Conservation (phyloP, 35 echinoderm and acorn worm genomes). For the Diadema setosum region DNA sequence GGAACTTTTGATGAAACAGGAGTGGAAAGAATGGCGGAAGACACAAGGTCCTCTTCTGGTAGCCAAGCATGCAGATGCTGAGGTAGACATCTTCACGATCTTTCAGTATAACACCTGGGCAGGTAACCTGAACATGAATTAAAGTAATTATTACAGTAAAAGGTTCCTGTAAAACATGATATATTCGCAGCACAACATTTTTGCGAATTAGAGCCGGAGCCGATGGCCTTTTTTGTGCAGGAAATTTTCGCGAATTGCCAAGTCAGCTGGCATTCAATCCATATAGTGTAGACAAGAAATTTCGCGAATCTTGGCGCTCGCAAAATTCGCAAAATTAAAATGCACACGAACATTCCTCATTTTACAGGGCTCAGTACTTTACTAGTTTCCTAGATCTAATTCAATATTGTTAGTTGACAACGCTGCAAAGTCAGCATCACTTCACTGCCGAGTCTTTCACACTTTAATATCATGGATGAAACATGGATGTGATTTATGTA, state of each 20-base stretch:
- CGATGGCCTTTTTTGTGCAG: neutral
- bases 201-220: neutral
- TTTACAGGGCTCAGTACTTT: no score
- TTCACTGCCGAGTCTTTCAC: no score
- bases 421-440: no score
- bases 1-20: constrained; percentile 79
- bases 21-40: constrained; percentile 89
- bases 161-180: neutral
- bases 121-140: constrained; percentile 72
- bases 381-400: no score
- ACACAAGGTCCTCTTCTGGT: constrained; percentile 70
- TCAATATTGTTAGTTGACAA: no score
- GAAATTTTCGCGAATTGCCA: neutral
- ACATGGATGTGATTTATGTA: no score
- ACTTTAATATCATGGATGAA: no score
- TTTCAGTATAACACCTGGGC: constrained; percentile 81
- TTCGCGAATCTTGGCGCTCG: no score
- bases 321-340: no score
- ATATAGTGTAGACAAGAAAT: no score
- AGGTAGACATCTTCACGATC: constrained; percentile 88
- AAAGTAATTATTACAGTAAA: neutral
- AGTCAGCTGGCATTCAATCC: no score
- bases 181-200: neutral
- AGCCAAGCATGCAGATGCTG: constrained; percentile 65
- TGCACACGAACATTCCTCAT: no score